Evolutionary conservation across 2,888 invertebrate genomes (phyloP), one percentile per base, ranked within the genome.

Genomic region (Nomada flava): DNA sequence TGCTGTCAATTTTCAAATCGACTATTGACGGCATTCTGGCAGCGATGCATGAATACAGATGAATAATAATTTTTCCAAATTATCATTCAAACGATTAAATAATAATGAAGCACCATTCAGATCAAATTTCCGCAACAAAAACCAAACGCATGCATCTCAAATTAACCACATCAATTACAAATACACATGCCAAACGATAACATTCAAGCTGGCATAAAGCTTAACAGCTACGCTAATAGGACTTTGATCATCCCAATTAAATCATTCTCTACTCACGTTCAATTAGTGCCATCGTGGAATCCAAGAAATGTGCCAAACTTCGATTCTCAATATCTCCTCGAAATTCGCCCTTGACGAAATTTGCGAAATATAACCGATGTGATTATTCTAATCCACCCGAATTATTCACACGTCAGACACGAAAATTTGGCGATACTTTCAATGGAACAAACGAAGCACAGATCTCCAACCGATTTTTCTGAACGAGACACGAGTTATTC

Each of bases 241-340:
- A 13, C 29, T 59, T 29, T 2, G 29, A 36, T 13, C 1, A 2
- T 47, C 15, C 15, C 15, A 26, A 23, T 15, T 4, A 47, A 63
- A 44, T 1, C 47, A 26, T 11, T 18, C 23, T 62, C n/a, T 76
- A 79, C 79, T 79, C 64, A 79, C 79, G 60, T 75, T 69, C 20
- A 20, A 23, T 64, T 15, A 57, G 26, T 59, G 42, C 64, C 79
- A 76, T 79, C 13, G 29, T 1, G 1, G 42, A n/a, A 50, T 67
- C 63, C 70, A 50, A 20, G 15, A n/a, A 55, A 13, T 9, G 5
- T 44, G 26, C 11, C 57, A 10, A 36, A 18, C 13, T 11, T 13
- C 13, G 5, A 20, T 63, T 2, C 15, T 52, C 67, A 1, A 5
- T 64, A 5, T 64, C 44, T n/a, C 20, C 47, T 47, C 1, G 11